Evolutionary conservation across 1,140 invertebrate genomes (phyloP).

Genomic region (Lucilia sericata): DNA sequence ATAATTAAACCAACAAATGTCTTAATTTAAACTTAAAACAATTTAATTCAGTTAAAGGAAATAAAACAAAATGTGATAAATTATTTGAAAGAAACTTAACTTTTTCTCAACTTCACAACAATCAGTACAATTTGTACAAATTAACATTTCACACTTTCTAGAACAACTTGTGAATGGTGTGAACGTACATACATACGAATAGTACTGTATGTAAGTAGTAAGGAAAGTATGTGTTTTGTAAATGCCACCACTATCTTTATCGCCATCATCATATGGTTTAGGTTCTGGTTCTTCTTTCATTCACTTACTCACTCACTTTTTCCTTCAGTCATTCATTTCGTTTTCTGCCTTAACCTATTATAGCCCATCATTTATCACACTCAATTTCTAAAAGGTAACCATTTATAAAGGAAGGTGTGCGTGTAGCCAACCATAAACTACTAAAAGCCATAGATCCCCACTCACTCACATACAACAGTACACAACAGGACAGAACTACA

Average conservation of each 20-base stretch:
- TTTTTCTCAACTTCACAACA: conserved; percentile 19
- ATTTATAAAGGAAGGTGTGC: conserved; percentile 36
- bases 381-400: conserved; percentile 38
- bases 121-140: conserved; percentile 36
- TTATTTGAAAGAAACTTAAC: not conserved
- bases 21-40: not conserved
- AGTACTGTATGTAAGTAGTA: not conserved
- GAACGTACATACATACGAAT: no score
- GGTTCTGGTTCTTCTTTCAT: not conserved
- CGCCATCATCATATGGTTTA: conserved; percentile 36
- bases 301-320: not conserved
- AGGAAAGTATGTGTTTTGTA: not conserved
- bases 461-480: not conserved
- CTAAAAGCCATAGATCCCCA: conserved; percentile 17
- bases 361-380: conserved; percentile 37
- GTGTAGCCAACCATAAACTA: conserved; percentile 40
- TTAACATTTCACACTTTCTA: conserved; percentile 35
- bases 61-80: not conserved
- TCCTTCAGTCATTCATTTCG: not conserved
- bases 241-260: conserved; percentile 32
- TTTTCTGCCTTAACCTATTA: conserved; percentile 33
- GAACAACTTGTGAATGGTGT: not conserved
- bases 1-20: not conserved
- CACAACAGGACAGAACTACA: not conserved
- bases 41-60: conserved; percentile 6